A percentile compares a stretch with the other conserved stretches of the same genome.
Evolutionary conservation across 2,113 vertebrate genomes (phyloP).

Genomic region (Rhegmatorhina hoffmannsi): DNA sequence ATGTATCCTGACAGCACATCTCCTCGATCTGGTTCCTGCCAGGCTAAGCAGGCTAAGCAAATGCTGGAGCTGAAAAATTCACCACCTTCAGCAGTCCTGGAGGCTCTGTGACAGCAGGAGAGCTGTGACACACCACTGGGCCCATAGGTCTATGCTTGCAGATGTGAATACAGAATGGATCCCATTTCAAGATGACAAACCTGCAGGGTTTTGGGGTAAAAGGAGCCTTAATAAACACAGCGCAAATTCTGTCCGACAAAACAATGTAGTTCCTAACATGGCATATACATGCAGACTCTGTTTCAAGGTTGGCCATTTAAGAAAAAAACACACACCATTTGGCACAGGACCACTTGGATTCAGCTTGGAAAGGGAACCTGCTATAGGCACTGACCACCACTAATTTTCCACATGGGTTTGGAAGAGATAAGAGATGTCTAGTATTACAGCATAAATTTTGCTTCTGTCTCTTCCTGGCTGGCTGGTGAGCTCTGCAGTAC

Average conservation of each 20-base stretch:
- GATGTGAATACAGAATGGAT: not conserved
- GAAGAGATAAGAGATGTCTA: not conserved
- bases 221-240: not conserved
- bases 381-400: not conserved
- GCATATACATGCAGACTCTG: not conserved
- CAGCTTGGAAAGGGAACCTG: not conserved
- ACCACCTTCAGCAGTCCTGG: conserved; percentile 69
- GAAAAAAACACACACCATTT: not conserved
- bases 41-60: conserved; percentile 73
- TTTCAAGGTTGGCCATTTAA: not conserved
- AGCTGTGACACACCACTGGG: not conserved
- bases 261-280: not conserved
- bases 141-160: not conserved
- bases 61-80: conserved; percentile 73
- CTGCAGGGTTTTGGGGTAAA: not conserved
- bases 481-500: not conserved
- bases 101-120: conserved; percentile 55
- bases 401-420: not conserved
- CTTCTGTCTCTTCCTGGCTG: not conserved
- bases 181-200: not conserved
- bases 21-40: conserved; percentile 54
- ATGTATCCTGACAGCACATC: conserved; percentile 67
- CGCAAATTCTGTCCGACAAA: not conserved
- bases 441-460: not conserved
- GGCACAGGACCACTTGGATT: not conserved